Percentiles rank a stretch among this genome's conserved stretches.
phyloP scores from a whole-genome alignment of 2,113 vertebrate genomes.

The Chloroceryle aenea region DNA sequence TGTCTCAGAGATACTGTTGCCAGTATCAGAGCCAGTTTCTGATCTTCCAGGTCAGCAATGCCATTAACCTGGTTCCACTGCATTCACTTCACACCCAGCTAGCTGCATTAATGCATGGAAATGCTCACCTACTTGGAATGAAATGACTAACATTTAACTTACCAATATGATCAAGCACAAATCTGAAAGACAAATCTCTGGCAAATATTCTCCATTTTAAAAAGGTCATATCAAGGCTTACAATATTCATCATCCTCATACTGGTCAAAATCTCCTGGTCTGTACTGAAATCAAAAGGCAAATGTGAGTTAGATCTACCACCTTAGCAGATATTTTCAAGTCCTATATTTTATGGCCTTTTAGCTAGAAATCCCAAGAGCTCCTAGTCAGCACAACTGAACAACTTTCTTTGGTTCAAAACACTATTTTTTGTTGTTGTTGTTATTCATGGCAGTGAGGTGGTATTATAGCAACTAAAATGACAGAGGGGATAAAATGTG shows the following conservation, averaged over 20 bases:
- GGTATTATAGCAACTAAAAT: background rate
- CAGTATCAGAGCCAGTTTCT: background rate
- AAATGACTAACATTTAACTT: conserved; percentile 44
- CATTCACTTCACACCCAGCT: background rate
- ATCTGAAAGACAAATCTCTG: conserved; percentile 38
- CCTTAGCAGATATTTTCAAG: background rate
- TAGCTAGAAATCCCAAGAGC: background rate
- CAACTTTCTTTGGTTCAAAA: background rate
- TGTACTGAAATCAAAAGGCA: background rate
- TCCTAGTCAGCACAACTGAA: background rate
- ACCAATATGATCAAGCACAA: background rate
- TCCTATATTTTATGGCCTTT: background rate
- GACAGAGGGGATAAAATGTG: background rate
- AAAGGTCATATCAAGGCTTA: background rate
- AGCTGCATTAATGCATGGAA: background rate
- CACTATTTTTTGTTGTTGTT: background rate
- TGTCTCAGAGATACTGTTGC: background rate
- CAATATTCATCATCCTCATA: background rate
- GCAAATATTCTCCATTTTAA: background rate
- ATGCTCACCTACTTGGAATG: conserved; percentile 29
- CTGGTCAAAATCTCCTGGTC: background rate
- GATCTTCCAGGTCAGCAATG: conserved; percentile 7
- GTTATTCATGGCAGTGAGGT: background rate
- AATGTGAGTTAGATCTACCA: background rate
- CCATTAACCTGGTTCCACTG: conserved; percentile 40